phyloP scores from a whole-genome alignment of 2,113 vertebrate species.

The Hystrix cristata region DNA sequence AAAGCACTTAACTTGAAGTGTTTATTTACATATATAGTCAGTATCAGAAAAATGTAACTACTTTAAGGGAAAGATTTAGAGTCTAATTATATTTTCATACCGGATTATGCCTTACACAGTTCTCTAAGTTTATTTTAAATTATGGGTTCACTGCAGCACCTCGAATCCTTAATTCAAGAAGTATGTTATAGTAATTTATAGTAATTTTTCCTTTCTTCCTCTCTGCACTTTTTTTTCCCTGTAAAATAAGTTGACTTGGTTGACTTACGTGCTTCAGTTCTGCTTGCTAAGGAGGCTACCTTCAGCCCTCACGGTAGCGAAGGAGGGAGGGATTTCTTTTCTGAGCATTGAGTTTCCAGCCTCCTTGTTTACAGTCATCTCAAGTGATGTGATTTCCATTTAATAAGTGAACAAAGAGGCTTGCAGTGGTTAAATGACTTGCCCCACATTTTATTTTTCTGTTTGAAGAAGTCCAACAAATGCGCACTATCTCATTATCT shows the following conservation, averaged over 20 bases:
- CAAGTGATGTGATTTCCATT: neutral
- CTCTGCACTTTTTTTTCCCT: constrained; percentile 8
- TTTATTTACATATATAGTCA: constrained; percentile 4
- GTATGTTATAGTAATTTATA: neutral
- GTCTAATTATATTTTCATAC: constrained; percentile 34
- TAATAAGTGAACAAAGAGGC: neutral
- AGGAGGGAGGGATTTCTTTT: neutral
- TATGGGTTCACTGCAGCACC: neutral
- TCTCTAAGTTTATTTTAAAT: constrained; percentile 41
- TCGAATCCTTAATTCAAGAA: constrained; percentile 2
- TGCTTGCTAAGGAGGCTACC: neutral
- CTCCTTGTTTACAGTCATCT: neutral
- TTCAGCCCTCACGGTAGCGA: neutral
- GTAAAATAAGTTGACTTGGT: neutral
- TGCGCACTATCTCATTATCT: neutral
- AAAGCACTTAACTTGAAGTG: neutral
- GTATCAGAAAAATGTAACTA: constrained; percentile 28
- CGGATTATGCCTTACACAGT: neutral
- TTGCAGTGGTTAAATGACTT: neutral
- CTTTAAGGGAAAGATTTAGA: neutral
- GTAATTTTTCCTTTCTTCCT: neutral
- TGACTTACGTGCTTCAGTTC: neutral
- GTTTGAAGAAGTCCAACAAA: neutral
- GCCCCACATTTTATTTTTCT: neutral
- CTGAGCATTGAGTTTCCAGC: neutral